phyloP scores from a whole-genome alignment of 2,888 invertebrate species.

The Caenorhabditis sp. region DNA sequence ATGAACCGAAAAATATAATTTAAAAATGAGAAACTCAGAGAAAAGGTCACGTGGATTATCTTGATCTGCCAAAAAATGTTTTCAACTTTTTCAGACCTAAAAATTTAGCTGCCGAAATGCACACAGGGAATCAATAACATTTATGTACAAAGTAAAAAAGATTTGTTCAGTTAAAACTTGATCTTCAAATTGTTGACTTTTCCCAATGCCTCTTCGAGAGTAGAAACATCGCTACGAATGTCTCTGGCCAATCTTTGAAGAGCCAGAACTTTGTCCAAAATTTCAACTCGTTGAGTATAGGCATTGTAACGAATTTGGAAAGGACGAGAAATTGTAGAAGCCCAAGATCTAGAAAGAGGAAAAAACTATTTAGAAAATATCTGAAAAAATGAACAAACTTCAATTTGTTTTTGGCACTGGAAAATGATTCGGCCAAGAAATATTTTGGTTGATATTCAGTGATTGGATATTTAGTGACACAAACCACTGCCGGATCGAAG shows the following conservation, averaged over 20 bases:
- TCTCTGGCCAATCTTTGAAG: slow-evolving; percentile 81
- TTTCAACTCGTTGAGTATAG: slow-evolving; percentile 93
- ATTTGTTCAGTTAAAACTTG: not conserved
- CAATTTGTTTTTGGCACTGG: slow-evolving; percentile 93
- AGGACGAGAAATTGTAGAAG: slow-evolving; percentile 87
- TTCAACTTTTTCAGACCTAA: too few relatives aligned
- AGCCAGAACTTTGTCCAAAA: slow-evolving; percentile 89
- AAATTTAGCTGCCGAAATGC: too few relatives aligned
- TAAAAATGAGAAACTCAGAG: too few relatives aligned
- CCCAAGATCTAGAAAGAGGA: slow-evolving; percentile 81
- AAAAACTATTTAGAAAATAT: not conserved
- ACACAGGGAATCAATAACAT: not conserved
- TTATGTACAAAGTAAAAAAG: not conserved
- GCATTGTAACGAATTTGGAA: slow-evolving; percentile 92
- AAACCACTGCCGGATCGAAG: slow-evolving; percentile 89
- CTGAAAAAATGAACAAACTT: slow-evolving; percentile 77
- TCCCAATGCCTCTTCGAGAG: slow-evolving; percentile 66
- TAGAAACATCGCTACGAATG: slow-evolving; percentile 71
- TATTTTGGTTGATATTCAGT: slow-evolving; percentile 96
- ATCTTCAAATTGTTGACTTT: slow-evolving; percentile 39
- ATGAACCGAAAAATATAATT: too few relatives aligned
- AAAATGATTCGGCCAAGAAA: slow-evolving; percentile 93
- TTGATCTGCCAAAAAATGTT: too few relatives aligned
- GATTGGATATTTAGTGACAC: slow-evolving; percentile 91
- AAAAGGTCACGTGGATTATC: too few relatives aligned